Conservation (phyloP, 2,888 invertebrate species). For the Rhagonycha fulva region DNA sequence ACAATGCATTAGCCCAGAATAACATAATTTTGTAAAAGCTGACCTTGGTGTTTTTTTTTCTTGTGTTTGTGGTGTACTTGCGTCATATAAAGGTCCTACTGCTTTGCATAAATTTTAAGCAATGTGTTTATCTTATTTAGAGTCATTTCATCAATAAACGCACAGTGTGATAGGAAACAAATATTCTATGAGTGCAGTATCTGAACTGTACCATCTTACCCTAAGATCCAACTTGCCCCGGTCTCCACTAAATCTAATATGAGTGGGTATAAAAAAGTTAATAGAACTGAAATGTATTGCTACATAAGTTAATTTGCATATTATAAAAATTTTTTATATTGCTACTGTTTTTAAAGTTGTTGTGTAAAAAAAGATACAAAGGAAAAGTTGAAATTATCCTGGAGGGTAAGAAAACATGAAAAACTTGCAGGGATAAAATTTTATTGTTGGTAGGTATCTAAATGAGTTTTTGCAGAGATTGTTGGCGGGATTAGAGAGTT, state of each 20-base stretch:
- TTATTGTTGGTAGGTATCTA: not conserved
- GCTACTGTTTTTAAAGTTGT: not conserved
- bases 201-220: not conserved
- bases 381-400: not conserved
- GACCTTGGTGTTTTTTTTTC: no score
- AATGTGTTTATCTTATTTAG: no score
- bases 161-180: no score
- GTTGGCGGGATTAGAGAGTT: constrained; percentile 20
- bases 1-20: no score
- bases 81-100: no score
- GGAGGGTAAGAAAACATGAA: not conserved
- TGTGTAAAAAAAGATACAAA: not conserved
- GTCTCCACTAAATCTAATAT: not conserved
- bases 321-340: not conserved
- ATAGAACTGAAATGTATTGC: not conserved
- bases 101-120: no score
- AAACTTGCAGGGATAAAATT: not conserved
- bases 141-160: no score
- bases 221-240: not conserved
- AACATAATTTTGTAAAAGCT: no score
- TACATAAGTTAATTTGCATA: not conserved
- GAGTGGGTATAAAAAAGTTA: not conserved
- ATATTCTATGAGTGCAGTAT: no score
- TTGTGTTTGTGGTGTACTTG: no score
- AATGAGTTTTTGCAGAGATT: constrained; percentile 10